These are phyloP conservation scores for Heterodera filipjevi DNA, from an alignment of 2,888 invertebrate genomes.

Conservation along the genomic window DNA sequence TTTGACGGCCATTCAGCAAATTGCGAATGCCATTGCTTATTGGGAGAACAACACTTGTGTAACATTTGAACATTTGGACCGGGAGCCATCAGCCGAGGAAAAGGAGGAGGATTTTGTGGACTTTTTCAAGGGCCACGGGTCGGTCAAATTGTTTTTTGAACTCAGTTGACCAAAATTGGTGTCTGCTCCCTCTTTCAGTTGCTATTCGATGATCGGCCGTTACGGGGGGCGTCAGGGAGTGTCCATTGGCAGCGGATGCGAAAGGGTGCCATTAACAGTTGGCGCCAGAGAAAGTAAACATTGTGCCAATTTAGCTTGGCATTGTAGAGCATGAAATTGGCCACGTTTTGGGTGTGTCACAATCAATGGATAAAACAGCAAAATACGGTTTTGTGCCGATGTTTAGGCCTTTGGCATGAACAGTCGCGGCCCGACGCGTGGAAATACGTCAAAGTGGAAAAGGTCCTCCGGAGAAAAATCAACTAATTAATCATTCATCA, in stretches of 20 bases:
- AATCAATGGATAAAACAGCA: not conserved
- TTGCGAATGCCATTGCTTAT: conserved; percentile 56
- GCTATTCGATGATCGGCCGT: conserved; percentile 65
- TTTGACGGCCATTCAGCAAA: conserved; percentile 58
- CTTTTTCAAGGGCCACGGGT: conserved; percentile 64
- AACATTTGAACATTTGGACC: conserved; percentile 52
- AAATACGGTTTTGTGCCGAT: conserved; percentile 33
- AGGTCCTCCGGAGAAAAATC: not conserved
- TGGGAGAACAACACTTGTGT: conserved; percentile 63
- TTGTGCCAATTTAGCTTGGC: conserved; percentile 54
- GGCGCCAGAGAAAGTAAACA: not conserved
- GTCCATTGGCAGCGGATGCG: conserved; percentile 63
- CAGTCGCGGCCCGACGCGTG: conserved; percentile 62
- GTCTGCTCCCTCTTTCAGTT: conserved; percentile 42
- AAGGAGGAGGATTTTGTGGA: conserved; percentile 57
- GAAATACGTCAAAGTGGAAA: conserved; percentile 44
- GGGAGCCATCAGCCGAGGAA: conserved; percentile 28
- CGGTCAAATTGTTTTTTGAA: too few species aligned
- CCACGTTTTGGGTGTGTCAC: conserved; percentile 59
- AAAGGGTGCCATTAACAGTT: conserved; percentile 46
- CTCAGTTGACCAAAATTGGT: not conserved
- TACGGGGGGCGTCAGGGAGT: conserved; percentile 64
- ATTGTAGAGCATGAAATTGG: conserved; percentile 64
- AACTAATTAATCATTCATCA: not conserved
- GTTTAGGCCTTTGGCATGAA: conserved; percentile 65